phyloP scores from a whole-genome alignment of 2,797 vertebrate species.

The Dallia pectoralis region DNA sequence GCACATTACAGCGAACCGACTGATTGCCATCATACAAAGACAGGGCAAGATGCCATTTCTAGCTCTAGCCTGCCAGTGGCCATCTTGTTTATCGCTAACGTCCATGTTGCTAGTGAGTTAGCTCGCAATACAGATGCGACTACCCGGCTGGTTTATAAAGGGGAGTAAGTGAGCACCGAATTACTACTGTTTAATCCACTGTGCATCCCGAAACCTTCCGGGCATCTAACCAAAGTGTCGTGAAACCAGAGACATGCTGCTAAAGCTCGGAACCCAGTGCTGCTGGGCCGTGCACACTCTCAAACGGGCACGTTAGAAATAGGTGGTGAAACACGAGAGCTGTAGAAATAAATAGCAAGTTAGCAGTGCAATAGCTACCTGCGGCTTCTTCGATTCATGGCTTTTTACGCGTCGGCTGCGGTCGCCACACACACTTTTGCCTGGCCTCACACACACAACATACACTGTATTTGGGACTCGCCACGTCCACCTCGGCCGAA shows the following conservation, averaged over 20 bases:
- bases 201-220: constrained; percentile 3
- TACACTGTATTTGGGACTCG: constrained; percentile 71
- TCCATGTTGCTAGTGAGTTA: constrained; percentile 27
- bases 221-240: background rate
- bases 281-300: constrained; percentile 34
- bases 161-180: constrained; percentile 8
- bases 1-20: background rate
- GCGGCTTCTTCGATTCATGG: constrained; percentile 64
- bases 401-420: constrained; percentile 44
- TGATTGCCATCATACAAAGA: constrained; percentile 58
- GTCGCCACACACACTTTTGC: constrained; percentile 38
- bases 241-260: constrained; percentile 23
- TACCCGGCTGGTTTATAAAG: constrained; percentile 11
- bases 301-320: constrained; percentile 3
- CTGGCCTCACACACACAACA: constrained; percentile 53
- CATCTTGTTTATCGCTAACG: constrained; percentile 71
- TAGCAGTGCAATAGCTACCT: constrained; percentile 59
- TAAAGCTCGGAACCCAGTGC: constrained; percentile 21
- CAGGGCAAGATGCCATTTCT: constrained; percentile 61
- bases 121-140: constrained; percentile 16
- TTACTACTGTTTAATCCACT: constrained; percentile 7
- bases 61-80: constrained; percentile 70
- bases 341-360: constrained; percentile 10
- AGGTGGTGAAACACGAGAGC: constrained; percentile 19
- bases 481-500: constrained; percentile 79